Evolutionary conservation across 2,113 vertebrate species (phyloP).

Genomic region (Eira barbara): DNA sequence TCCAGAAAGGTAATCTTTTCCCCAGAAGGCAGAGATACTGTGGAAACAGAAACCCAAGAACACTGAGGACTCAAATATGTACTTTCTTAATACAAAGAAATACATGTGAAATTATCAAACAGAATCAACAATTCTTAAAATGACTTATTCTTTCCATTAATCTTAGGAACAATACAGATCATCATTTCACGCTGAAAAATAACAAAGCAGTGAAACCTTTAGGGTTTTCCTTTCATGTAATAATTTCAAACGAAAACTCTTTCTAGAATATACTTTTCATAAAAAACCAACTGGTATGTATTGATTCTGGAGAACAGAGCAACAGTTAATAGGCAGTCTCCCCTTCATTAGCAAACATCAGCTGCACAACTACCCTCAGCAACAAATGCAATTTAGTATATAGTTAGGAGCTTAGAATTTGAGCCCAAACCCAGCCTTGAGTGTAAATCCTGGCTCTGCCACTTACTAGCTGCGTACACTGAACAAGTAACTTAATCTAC

Average conservation of each 20-base stretch:
- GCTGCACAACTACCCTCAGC: neutral
- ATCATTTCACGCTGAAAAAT: conserved; percentile 42
- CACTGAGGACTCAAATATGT: neutral
- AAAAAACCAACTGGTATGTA: neutral
- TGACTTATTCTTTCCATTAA: conserved; percentile 9
- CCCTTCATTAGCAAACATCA: neutral
- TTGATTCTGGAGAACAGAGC: neutral
- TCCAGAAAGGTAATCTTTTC: conserved; percentile 98
- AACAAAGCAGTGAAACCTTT: neutral
- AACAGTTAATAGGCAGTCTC: neutral
- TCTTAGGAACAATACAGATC: neutral
- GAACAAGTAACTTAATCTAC: neutral
- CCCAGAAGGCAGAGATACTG: conserved; percentile 94
- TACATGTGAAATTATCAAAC: neutral
- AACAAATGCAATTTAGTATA: neutral
- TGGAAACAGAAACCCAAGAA: conserved; percentile 52
- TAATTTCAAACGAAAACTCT: conserved; percentile 32
- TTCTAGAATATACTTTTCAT: conserved; percentile 23
- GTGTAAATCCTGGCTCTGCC: conserved; percentile 3
- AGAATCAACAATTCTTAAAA: neutral
- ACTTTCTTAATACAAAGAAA: neutral
- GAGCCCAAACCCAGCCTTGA: neutral
- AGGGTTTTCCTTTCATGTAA: neutral
- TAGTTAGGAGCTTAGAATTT: neutral
- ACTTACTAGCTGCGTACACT: neutral